These are phyloP conservation scores for Apogon hyalosoma DNA, from an alignment of 2,797 vertebrate genomes.

Conservation along the genomic window DNA sequence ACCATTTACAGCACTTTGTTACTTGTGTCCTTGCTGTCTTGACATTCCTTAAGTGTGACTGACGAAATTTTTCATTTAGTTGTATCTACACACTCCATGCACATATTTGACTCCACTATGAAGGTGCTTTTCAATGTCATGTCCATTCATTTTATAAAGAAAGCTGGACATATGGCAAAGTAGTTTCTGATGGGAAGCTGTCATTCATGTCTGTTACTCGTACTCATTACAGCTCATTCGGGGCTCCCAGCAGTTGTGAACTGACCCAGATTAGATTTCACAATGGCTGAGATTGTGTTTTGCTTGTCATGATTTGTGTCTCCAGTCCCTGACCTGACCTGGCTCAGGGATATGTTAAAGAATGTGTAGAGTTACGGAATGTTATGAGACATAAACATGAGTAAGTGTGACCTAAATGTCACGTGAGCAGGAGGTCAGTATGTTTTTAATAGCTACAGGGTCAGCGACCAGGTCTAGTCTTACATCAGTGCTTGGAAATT, in stretches of 20 bases:
- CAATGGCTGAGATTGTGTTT: conserved; percentile 18
- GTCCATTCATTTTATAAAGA: not conserved
- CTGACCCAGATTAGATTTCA: conserved; percentile 29
- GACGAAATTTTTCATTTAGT: conserved; percentile 14
- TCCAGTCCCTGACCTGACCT: conserved; percentile 3
- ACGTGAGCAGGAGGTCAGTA: not conserved
- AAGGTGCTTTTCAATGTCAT: conserved; percentile 6
- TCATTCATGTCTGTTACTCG: not conserved
- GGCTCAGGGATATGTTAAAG: not conserved
- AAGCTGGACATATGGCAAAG: not conserved
- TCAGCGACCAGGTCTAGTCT: not conserved
- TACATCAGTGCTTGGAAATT: not conserved
- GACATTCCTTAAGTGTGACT: conserved; percentile 14
- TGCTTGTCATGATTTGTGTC: conserved; percentile 14
- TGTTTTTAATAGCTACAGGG: not conserved
- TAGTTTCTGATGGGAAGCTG: conserved; percentile 2
- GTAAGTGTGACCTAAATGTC: conserved; percentile 20
- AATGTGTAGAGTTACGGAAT: conserved; percentile 16
- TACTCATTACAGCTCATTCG: conserved; percentile 14
- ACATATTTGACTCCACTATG: not conserved
- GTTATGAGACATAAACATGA: conserved; percentile 15
- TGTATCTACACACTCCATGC: not conserved
- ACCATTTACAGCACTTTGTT: conserved; percentile 3
- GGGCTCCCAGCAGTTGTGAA: conserved; percentile 1
- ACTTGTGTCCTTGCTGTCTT: conserved; percentile 12